Conservation (phyloP, 2,888 invertebrate species). For the Geophilus truncorum region DNA sequence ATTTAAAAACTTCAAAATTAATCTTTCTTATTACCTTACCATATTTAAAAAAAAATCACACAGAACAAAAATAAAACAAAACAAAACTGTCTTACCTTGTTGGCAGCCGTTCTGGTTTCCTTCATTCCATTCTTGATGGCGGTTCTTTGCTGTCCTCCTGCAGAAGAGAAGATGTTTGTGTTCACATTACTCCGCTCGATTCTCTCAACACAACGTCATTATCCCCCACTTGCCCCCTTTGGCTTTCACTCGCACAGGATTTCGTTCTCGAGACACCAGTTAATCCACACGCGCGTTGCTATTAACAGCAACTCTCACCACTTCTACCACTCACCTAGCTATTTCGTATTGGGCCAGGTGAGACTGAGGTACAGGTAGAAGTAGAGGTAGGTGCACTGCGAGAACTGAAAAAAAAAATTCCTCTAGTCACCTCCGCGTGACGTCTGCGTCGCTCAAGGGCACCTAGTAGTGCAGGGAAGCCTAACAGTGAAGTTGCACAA, state of each 20-base stretch:
- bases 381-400: background rate
- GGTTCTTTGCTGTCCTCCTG: background rate
- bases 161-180: background rate
- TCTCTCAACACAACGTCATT: background rate
- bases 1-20: background rate
- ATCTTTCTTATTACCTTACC: too few relatives aligned
- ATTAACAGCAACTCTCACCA: background rate
- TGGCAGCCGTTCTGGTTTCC: background rate
- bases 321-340: background rate
- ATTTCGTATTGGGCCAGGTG: background rate
- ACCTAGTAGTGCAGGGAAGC: background rate
- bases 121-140: background rate
- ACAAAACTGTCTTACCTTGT: background rate
- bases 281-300: background rate
- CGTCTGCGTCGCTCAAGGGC: background rate
- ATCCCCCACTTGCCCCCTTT: background rate
- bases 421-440: background rate
- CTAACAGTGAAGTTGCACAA: too few relatives aligned
- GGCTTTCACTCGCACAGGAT: background rate
- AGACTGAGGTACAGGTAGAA: too few relatives aligned
- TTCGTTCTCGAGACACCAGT: background rate
- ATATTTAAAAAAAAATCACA: background rate
- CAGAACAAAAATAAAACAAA: background rate
- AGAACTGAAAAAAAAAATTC: background rate
- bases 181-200: background rate